phyloP scores from a whole-genome alignment of 2,888 invertebrate genomes.

The Tiphia femorata region DNA sequence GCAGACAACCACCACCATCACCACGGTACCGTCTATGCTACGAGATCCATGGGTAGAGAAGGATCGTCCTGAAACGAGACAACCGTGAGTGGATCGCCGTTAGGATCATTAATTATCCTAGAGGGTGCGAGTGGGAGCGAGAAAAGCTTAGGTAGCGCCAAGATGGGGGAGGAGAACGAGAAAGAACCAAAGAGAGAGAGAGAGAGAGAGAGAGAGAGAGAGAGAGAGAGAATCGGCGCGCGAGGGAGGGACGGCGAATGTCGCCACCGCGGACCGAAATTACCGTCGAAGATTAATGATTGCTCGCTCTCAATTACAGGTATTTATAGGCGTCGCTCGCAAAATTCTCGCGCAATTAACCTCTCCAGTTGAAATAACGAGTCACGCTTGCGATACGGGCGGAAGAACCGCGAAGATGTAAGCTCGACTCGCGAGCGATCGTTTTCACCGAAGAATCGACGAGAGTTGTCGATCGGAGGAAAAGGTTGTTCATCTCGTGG shows the following conservation, averaged over 20 bases:
- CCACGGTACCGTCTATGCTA: no score
- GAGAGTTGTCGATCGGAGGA: no score
- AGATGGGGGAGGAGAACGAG: conserved; percentile 9
- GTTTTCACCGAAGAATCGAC: no score
- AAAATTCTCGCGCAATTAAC: conserved; percentile 32
- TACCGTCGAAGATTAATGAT: conserved; percentile 64
- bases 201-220: conserved; percentile 18
- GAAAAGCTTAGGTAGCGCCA: conserved; percentile 14
- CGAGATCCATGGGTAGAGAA: conserved; percentile 43
- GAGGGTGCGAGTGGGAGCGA: conserved; percentile 53
- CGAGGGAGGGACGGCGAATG: conserved; percentile 53
- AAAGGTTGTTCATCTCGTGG: no score
- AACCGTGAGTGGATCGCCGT: conserved; percentile 63
- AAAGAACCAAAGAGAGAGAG: conserved; percentile 7
- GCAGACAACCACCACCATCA: no score
- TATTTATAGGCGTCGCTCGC: conserved; percentile 53
- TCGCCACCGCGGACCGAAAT: conserved; percentile 64
- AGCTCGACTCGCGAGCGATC: no score
- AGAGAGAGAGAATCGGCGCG: conserved; percentile 26
- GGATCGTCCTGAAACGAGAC: conserved; percentile 60
- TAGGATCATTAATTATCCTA: conserved; percentile 65
- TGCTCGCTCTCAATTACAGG: conserved; percentile 54
- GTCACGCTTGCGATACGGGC: no score
- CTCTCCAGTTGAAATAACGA: no score
- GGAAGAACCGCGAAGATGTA: no score